Percentiles rank a stretch among this genome's conserved stretches.
Conservation (phyloP, 2,113 vertebrate species). For the Silurus meridionalis region DNA sequence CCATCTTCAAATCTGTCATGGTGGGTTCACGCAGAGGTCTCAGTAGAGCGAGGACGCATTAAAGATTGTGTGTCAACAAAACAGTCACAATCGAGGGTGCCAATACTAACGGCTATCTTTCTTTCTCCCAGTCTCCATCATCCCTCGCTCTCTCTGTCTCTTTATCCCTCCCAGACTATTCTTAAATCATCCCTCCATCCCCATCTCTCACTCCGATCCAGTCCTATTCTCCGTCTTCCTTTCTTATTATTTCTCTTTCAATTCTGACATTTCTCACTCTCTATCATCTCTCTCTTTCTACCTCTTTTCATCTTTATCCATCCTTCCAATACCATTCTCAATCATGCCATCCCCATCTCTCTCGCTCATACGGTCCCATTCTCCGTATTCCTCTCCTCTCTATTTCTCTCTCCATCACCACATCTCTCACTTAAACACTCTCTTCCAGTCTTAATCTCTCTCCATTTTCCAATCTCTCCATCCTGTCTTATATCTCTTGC, state of each 20-base stretch:
- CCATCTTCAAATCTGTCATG: slow-evolving; percentile 24
- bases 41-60: background rate
- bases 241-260: background rate
- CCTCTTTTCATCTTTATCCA: background rate
- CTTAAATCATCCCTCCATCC: background rate
- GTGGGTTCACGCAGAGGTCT: slow-evolving; percentile 33
- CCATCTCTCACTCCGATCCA: background rate
- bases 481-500: background rate
- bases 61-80: background rate
- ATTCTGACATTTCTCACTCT: too few relatives aligned
- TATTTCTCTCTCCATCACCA: background rate
- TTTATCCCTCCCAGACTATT: too few relatives aligned
- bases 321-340: background rate
- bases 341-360: background rate
- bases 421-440: too few relatives aligned
- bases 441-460: background rate
- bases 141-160: background rate
- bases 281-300: background rate
- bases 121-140: background rate
- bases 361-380: too few relatives aligned
- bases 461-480: background rate
- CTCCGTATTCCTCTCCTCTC: background rate
- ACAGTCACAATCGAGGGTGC: background rate
- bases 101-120: background rate
- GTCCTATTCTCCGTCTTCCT: too few relatives aligned